Evolutionary conservation across 2,797 vertebrate species (phyloP).

Genomic region (Cephalopachus bancanus): DNA sequence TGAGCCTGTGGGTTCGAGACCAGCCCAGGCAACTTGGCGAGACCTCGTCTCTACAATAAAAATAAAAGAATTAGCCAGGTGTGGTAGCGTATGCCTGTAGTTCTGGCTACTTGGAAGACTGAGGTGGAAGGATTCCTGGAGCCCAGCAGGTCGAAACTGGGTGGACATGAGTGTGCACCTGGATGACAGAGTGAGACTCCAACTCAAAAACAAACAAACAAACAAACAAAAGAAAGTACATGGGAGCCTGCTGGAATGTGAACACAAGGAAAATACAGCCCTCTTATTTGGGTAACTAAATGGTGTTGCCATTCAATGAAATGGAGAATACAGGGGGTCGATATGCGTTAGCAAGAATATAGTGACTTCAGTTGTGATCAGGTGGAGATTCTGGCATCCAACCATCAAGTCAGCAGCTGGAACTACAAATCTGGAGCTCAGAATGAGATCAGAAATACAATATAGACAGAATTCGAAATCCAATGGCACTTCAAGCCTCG

Average conservation of each 20-base stretch:
- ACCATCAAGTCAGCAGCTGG: not conserved
- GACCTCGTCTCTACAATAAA: too few relatives aligned
- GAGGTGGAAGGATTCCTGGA: too few relatives aligned
- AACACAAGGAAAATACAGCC: not conserved
- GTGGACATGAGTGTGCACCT: too few relatives aligned
- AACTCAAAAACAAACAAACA: too few relatives aligned
- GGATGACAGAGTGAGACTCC: too few relatives aligned
- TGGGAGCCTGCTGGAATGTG: not conserved
- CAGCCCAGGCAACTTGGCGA: too few relatives aligned
- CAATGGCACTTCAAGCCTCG: not conserved
- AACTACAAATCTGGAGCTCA: not conserved
- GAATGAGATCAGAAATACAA: slow-evolving; percentile 44
- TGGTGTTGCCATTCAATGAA: not conserved
- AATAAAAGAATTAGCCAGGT: too few relatives aligned
- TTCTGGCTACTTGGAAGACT: too few relatives aligned
- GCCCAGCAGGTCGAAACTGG: too few relatives aligned
- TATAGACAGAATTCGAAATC: not conserved
- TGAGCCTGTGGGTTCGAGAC: too few relatives aligned
- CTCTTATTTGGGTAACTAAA: not conserved
- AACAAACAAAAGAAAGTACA: not conserved
- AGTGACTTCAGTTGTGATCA: not conserved
- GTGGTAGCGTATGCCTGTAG: too few relatives aligned
- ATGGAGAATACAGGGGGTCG: not conserved
- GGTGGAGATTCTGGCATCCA: not conserved
- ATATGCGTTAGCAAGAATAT: not conserved